Evolutionary conservation across 2,113 vertebrate genomes (phyloP).

Genomic region (Austrofundulus limnaeus): DNA sequence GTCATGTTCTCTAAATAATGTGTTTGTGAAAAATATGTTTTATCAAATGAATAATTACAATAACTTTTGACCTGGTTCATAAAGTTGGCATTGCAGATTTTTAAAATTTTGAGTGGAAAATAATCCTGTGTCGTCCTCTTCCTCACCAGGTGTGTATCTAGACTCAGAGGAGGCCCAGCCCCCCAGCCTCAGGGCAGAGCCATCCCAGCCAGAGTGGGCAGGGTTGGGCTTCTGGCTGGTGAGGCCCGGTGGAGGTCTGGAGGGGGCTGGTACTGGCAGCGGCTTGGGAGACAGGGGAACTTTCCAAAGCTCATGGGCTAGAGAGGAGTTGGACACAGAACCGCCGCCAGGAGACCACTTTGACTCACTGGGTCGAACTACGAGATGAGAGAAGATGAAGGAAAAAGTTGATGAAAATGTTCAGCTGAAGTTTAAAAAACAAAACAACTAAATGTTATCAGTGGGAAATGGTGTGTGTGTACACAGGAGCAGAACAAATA

Average conservation of each 20-base stretch:
- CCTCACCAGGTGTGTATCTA: slow-evolving; percentile 95
- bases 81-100: background rate
- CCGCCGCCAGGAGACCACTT: slow-evolving; percentile 95
- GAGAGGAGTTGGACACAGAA: slow-evolving; percentile 94
- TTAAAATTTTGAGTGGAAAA: background rate
- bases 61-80: no score
- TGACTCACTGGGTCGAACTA: slow-evolving; percentile 98
- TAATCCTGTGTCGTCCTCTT: background rate
- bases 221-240: slow-evolving; percentile 91
- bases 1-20: no score
- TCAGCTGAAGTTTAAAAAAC: no score
- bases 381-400: slow-evolving; percentile 8
- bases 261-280: slow-evolving; percentile 88
- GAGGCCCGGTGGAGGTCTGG: slow-evolving; percentile 96
- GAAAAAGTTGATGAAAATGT: no score
- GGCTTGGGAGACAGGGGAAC: slow-evolving; percentile 96
- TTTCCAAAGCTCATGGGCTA: slow-evolving; percentile 99
- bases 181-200: slow-evolving; percentile 86
- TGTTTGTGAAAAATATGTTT: no score
- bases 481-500: no score
- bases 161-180: slow-evolving; percentile 91
- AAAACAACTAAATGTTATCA: no score
- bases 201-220: slow-evolving; percentile 89
- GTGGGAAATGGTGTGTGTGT: no score
- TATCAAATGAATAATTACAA: no score